Evolutionary conservation across 2,113 vertebrate species (phyloP), one percentile per base, ranked within the genome.

Genomic region (Ciconia maguari): DNA sequence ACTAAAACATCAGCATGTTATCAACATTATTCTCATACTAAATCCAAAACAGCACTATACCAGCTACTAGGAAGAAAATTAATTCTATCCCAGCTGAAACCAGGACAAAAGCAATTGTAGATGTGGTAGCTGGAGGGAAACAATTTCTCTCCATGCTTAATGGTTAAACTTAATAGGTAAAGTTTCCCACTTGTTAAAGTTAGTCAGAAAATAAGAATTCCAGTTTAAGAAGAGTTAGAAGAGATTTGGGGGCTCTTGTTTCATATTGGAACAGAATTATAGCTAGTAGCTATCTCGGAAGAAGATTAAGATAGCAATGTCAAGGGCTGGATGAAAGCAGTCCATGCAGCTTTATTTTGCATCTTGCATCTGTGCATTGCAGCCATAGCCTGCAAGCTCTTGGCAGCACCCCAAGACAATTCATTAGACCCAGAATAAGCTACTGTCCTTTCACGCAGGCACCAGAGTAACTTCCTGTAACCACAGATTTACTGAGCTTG

Each of bases 371-470:
- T 96, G 89, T 94, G 89, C 41, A 1, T 60, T 96, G 95, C 77
- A 94, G 83, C 89, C 65, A 9, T 34, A 69, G 93, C 41, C 77
- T 95, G 93, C 94, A 76, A 85, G 83, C 54, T 72, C 80, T 93
- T 95, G 93, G 96, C 93, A 95, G 83, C 49, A 29, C 34, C 74
- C 90, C 96, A 95, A 44, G 58, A 48, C 84, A 65, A 93, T 96
- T 96, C 94, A 94, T 93, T 80, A 85, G 78, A 66, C 57, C 49
- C 87, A 94, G 93, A 97, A 95, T 94, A 84, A 91, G 81, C 92
- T 44, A 94, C 91, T 97, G 95, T 94, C 81, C 58, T 87, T 85
- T 94, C 91, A 79, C 4, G 4, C 78, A 69, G 81, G 85, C 87
- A 72, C 38, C 74, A 46, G 64, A 66, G 87, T 42, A 32, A 30